Evolutionary conservation across 2,888 invertebrate species (phyloP).

Genomic region (Hecatera dysodea): DNA sequence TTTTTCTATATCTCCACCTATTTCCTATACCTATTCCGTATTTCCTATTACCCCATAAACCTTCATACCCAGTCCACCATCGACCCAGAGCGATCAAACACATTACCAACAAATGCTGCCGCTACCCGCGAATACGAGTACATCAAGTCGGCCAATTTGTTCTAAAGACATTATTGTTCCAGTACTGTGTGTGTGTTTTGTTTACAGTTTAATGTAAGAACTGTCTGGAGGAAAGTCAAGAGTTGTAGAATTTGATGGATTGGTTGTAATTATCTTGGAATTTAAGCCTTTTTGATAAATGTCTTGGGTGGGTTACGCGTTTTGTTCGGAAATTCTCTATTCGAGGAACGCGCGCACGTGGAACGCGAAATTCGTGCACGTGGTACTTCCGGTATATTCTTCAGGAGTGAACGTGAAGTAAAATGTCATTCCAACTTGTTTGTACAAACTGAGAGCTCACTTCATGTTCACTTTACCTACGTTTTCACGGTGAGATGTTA

Average conservation of each 20-base stretch:
- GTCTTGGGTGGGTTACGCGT: background rate
- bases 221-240: constrained; percentile 22
- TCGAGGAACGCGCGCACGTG: background rate
- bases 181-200: constrained; percentile 47
- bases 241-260: constrained; percentile 38
- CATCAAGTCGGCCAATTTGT: constrained; percentile 63
- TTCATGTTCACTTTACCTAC: no score
- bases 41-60: background rate
- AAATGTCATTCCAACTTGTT: no score
- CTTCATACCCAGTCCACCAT: background rate
- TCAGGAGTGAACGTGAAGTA: no score
- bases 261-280: constrained; percentile 21
- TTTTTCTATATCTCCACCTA: background rate
- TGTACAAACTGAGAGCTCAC: no score
- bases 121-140: constrained; percentile 54
- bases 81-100: constrained; percentile 32
- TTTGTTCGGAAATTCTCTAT: background rate
- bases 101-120: constrained; percentile 53
- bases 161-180: constrained; percentile 63
- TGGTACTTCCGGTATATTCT: no score
- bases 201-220: constrained; percentile 56
- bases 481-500: no score
- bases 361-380: no score
- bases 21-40: background rate
- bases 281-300: constrained; percentile 15